Evolutionary conservation across 2,797 vertebrate species (phyloP), one percentile per base, ranked within the genome.

Genomic region (Pristis pectinata): DNA sequence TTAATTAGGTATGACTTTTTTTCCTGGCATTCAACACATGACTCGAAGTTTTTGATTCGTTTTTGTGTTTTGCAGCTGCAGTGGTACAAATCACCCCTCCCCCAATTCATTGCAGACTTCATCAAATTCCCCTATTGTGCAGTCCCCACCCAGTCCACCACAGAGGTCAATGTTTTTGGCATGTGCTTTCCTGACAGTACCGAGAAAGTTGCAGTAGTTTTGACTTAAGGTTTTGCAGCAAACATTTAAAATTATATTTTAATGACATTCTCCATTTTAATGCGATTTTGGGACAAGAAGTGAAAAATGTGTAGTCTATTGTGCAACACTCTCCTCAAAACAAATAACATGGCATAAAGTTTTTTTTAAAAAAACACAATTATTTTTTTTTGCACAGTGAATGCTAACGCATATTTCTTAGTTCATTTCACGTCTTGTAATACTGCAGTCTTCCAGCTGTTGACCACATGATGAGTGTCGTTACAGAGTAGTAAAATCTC

Each of bases 401-500:
- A 56, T 30, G 4, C 82, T 56, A 30, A 87, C 34, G 53, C 24
- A 41, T 34, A 64, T 64, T 91, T 67, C 37, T 64, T 61, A 64
- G 61, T 67, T 22, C 17, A 64, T 64, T 91, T 91, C 87, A 37
- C 59, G 87, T 67, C 87, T 91, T 91, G 87, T 91, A 67, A 91
- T 91, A 91, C 87, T 91, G 87, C 87, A 91, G 87, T 91, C 59
- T 91, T 91, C 87, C 87, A 91, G 87, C 87, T 91, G 59, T 91
- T 91, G 87, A 41, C 87, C 87, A 67, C 87, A 91, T 91, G 87
- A 91, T 91, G n/a, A 91, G 17, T 91, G 87, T 61, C 64, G 59
- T 67, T 91, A 67, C 83, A 87, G 56, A 91, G 59, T 67, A 91
- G 87, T 91, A 91, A 91, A 91, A 91, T 91, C 59, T 24, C 87